A percentile compares a stretch with the other conserved stretches of the same genome.
phyloP scores from a whole-genome alignment of 2,797 vertebrate species.

The Girardinus metallicus region DNA sequence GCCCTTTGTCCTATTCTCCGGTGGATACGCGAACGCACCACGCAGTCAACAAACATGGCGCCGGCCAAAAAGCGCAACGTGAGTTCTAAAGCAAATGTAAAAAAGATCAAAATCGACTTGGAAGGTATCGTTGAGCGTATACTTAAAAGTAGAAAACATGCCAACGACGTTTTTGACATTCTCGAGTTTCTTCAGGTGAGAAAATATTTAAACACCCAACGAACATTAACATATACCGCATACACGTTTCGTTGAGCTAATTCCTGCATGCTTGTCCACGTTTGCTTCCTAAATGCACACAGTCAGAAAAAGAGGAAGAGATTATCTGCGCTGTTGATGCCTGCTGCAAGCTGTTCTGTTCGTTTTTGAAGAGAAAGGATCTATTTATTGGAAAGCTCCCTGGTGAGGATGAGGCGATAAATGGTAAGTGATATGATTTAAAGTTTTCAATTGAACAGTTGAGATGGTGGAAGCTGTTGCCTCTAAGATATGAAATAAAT shows the following conservation, averaged over 20 bases:
- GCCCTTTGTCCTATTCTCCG: neutral
- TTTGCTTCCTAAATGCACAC: conserved; percentile 2
- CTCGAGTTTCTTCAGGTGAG: conserved; percentile 87
- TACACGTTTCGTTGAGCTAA: conserved; percentile 7
- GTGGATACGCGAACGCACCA: conserved; percentile 17
- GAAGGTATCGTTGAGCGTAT: conserved; percentile 72
- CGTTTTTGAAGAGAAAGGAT: conserved; percentile 84
- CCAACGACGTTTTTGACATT: conserved; percentile 90
- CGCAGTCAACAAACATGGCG: conserved; percentile 72
- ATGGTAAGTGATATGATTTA: conserved; percentile 70
- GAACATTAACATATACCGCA: too few relatives aligned
- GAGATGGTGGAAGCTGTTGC: neutral
- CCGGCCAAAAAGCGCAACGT: conserved; percentile 79
- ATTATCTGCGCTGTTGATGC: conserved; percentile 70
- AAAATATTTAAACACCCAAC: fast-evolving
- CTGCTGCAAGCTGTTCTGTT: conserved; percentile 85
- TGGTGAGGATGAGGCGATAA: conserved; percentile 77
- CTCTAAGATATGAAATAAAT: neutral
- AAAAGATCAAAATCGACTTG: conserved; percentile 66
- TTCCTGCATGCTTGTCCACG: neutral
- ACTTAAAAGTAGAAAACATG: conserved; percentile 80
- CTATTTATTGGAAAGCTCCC: conserved; percentile 87
- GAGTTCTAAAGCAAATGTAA: conserved; percentile 54
- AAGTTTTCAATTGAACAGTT: too few relatives aligned
- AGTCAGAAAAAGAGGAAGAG: conserved; percentile 84